Evolutionary conservation across 2,888 invertebrate species (phyloP).

Genomic region (Eucera pruinosa): DNA sequence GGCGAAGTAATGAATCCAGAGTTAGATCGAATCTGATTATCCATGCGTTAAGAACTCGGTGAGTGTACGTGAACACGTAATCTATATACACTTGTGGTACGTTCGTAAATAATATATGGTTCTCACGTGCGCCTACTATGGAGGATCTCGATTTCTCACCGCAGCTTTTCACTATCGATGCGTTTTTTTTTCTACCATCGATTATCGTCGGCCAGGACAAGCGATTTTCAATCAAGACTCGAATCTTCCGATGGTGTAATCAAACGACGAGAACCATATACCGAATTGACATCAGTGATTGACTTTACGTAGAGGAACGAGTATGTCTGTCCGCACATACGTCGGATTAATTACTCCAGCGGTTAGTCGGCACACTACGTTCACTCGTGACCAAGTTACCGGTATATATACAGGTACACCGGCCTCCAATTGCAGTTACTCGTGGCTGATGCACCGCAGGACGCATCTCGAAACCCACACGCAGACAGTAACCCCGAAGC

Average conservation of each 20-base stretch:
- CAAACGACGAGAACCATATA: conserved; percentile 38
- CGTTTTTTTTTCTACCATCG: not conserved
- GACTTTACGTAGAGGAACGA: conserved; percentile 52
- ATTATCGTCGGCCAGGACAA: conserved; percentile 12
- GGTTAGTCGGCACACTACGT: conserved; percentile 60
- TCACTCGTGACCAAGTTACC: conserved; percentile 62
- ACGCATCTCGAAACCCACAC: conserved; percentile 69
- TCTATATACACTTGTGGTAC: not conserved
- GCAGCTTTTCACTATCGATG: no score
- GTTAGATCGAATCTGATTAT: conserved; percentile 20
- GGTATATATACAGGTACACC: conserved; percentile 49
- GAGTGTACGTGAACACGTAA: conserved; percentile 1
- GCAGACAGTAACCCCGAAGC: conserved; percentile 61
- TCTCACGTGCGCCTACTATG: not conserved
- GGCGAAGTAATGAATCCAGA: not conserved
- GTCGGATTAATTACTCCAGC: conserved; percentile 68
- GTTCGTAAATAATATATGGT: conserved; percentile 8
- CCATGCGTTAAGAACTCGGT: conserved; percentile 12
- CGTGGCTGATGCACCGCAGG: conserved; percentile 66
- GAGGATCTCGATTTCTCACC: conserved; percentile 10
- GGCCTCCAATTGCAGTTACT: conserved; percentile 67
- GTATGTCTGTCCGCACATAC: conserved; percentile 61
- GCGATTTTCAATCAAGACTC: conserved; percentile 39
- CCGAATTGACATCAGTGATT: conserved; percentile 51
- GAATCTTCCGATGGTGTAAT: conserved; percentile 35